A percentile compares a stretch with the other conserved stretches of the same genome.
Conservation (phyloP, 2,797 vertebrate genomes). For the Morus bassanus region DNA sequence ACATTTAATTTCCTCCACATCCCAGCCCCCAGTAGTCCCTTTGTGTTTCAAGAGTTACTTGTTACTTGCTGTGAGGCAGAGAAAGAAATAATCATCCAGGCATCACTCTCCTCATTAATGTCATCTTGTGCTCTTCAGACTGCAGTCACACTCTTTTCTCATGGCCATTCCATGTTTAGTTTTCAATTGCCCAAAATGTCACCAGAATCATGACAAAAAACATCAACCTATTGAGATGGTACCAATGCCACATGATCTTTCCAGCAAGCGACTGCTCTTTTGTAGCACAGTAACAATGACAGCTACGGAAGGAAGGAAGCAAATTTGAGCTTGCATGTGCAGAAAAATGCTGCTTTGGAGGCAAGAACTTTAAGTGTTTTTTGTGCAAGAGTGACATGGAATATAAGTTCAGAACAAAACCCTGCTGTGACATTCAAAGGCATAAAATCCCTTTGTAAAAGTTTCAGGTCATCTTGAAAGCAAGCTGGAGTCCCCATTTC, state of each 20-base stretch:
- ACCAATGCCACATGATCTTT: not conserved
- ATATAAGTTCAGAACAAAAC: not conserved
- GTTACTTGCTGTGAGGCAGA: not conserved
- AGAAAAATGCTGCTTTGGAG: not conserved
- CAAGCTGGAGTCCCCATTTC: not conserved
- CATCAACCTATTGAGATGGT: not conserved
- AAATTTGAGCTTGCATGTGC: not conserved
- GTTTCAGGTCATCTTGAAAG: not conserved
- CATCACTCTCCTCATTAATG: not conserved
- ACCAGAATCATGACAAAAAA: not conserved
- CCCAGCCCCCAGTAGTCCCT: not conserved
- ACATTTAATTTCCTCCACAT: not conserved
- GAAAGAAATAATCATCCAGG: not conserved
- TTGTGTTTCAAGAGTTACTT: not conserved
- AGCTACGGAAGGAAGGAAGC: not conserved
- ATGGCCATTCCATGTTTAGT: not conserved
- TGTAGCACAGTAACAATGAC: not conserved
- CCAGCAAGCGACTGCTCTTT: not conserved
- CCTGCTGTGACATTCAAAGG: not conserved
- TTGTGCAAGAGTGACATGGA: not conserved
- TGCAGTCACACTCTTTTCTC: not conserved
- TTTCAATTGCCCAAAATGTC: not conserved
- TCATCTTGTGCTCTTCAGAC: not conserved
- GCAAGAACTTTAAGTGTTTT: not conserved
- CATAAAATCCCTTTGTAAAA: not conserved